Evolutionary conservation across 2,888 invertebrate genomes (phyloP).

Genomic region (Zygothrica quintamaculata): DNA sequence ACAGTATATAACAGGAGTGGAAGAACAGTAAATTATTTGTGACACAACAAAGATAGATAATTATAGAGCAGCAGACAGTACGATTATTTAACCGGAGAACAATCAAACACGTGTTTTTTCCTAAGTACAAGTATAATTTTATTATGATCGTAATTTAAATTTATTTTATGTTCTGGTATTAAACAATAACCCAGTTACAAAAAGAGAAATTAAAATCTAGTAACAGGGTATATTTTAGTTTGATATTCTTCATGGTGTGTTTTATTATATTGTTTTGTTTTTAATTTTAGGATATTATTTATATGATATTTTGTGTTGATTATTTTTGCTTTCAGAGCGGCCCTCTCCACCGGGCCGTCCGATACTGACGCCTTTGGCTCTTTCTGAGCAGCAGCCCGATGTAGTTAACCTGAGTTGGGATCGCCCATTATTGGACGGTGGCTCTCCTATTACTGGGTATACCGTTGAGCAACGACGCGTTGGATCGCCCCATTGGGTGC

Average conservation of each 20-base stretch:
- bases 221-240: neutral
- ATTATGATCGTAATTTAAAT: too few relatives aligned
- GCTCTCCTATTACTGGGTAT: conserved; percentile 93
- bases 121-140: too few relatives aligned
- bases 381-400: conserved; percentile 91
- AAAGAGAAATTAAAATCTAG: too few relatives aligned
- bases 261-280: conserved; percentile 4
- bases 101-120: too few relatives aligned
- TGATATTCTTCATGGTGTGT: neutral
- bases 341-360: conserved; percentile 94
- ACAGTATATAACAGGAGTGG: neutral
- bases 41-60: too few relatives aligned
- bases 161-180: too few relatives aligned
- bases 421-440: conserved; percentile 92
- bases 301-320: conserved; percentile 31
- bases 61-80: too few relatives aligned
- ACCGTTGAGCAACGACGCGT: conserved; percentile 91
- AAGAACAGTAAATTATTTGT: too few relatives aligned
- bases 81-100: too few relatives aligned
- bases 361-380: conserved; percentile 89
- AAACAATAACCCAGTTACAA: too few relatives aligned
- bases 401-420: conserved; percentile 93
- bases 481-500: conserved; percentile 93
- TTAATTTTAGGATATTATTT: conserved; percentile 27
- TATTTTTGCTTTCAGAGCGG: conserved; percentile 86